phyloP scores from a whole-genome alignment of 2,888 invertebrate species.

The Nowickia ferox region DNA sequence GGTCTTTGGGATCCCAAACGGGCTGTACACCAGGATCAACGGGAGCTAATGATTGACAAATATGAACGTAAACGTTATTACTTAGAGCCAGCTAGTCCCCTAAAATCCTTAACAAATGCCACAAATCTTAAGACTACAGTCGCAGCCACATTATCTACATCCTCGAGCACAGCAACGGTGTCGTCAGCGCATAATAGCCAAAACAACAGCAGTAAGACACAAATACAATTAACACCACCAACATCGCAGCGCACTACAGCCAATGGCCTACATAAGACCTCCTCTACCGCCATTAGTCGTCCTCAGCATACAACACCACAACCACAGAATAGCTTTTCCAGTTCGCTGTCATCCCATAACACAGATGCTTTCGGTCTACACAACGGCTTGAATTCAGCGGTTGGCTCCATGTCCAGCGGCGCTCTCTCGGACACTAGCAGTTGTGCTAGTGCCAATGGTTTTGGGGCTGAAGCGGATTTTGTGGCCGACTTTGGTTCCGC shows the following conservation, averaged over 20 bases:
- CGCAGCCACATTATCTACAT: slow-evolving; percentile 54
- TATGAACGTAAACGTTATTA: slow-evolving; percentile 93
- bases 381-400: slow-evolving; percentile 77
- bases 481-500: slow-evolving; percentile 89
- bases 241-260: slow-evolving; percentile 80
- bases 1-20: slow-evolving; percentile 93
- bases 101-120: slow-evolving; percentile 82
- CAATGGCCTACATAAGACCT: slow-evolving; percentile 79
- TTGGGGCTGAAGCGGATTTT: slow-evolving; percentile 84
- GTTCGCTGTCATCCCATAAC: slow-evolving; percentile 56
- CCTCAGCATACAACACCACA: slow-evolving; percentile 78
- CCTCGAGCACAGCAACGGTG: slow-evolving; percentile 59
- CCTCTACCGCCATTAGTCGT: slow-evolving; percentile 80
- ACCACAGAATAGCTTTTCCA: slow-evolving; percentile 71
- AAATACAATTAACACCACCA: slow-evolving; percentile 81
- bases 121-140: slow-evolving; percentile 78
- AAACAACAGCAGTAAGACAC: slow-evolving; percentile 67
- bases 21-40: slow-evolving; percentile 94
- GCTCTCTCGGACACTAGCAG: slow-evolving; percentile 81
- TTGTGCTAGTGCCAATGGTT: slow-evolving; percentile 81
- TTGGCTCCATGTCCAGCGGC: slow-evolving; percentile 77
- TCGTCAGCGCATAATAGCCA: slow-evolving; percentile 55
- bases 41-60: slow-evolving; percentile 96
- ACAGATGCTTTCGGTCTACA: slow-evolving; percentile 77
- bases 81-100: slow-evolving; percentile 83